Base-by-base conservation (phyloP, 1,140 invertebrate species). In the Drosophila auraria region DNA sequence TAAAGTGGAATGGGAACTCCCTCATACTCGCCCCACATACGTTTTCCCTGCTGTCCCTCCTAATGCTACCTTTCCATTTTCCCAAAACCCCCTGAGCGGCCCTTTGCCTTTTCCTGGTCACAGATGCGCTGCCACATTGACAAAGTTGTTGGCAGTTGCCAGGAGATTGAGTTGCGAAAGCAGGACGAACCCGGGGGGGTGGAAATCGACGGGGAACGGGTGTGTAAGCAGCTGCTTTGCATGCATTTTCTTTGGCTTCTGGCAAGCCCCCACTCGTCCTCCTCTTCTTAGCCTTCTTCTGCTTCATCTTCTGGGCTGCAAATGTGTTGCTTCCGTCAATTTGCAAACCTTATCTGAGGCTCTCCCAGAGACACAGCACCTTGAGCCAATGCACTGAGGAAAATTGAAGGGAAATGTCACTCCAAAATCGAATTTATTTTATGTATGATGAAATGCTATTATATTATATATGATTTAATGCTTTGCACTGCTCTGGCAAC, bases 311-410 rank as follows among this genome's bases (percentile, higher is more conserved):
- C 49, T 58, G 57, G 69, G 40, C 50, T 38, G 71, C 71, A 71
- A 68, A 79, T 86, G 80, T 87, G 80, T 82, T 82, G 80, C 83
- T 87, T 87, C 83, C 83, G 83, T 86, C 80, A 87, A 86, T 86
- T 87, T 80, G 83, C 75, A 84, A 75, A 72, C 82, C 66, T 81
- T 83, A 83, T 79, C 83, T 54, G 50, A 44, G 65, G 62, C 45
- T 51, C 56, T 42, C 47, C 53, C 40, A 69, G 58, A 74, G 63
- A 36, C 36, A 58, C 56, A 56, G 45, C 76, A 40, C 50, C 58
- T 50, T 51, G 20, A 44, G 71, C 45, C 33, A 14, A 5, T 20
- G 12, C 50, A 76, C 60, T 49, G 62, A 42, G 30, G 40, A 40
- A 62, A 63, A 61, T 14, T 14, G 12, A 5, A 0, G 5, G 2